Evolutionary conservation across 2,797 vertebrate species (phyloP).

Genomic region (Sebastes iracundus): DNA sequence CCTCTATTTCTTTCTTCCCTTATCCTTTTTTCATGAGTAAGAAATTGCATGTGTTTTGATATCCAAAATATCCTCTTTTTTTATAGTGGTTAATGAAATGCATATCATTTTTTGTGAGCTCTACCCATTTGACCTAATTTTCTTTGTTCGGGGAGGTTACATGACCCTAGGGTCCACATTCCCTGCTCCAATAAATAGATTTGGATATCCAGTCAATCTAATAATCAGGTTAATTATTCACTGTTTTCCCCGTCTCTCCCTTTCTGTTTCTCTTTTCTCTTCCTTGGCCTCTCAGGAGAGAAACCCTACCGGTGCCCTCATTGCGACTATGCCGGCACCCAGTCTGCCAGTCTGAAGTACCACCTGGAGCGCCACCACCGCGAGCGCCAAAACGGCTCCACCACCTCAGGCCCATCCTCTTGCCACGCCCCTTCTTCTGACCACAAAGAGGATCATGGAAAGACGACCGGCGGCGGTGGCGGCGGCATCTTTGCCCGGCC

Average conservation of each 20-base stretch:
- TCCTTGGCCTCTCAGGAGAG: slow-evolving; percentile 88
- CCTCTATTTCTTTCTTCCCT: neutral
- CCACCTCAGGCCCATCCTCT: slow-evolving; percentile 84
- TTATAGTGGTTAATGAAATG: slow-evolving; percentile 62
- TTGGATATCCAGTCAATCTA: slow-evolving; percentile 79
- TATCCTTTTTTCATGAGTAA: neutral
- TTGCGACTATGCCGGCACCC: slow-evolving; percentile 99
- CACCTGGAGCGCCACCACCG: slow-evolving; percentile 98
- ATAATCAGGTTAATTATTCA: slow-evolving; percentile 84
- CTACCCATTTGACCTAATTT: slow-evolving; percentile 79
- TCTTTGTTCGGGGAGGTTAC: slow-evolving; percentile 78
- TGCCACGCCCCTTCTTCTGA: slow-evolving; percentile 89
- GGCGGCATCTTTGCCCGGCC: slow-evolving; percentile 92
- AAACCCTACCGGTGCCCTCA: slow-evolving; percentile 99
- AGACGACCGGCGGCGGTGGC: slow-evolving; percentile 65
- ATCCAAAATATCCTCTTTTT: too few relatives aligned
- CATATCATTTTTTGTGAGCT: slow-evolving; percentile 64
- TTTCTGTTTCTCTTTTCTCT: slow-evolving; percentile 73
- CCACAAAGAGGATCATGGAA: slow-evolving; percentile 90
- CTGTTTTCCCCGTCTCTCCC: slow-evolving; percentile 65
- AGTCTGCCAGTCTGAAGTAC: slow-evolving; percentile 98
- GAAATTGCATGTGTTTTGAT: slow-evolving; percentile 28
- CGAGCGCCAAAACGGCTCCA: slow-evolving; percentile 92
- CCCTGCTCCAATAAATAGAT: slow-evolving; percentile 80
- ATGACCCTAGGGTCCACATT: slow-evolving; percentile 81